Evolutionary conservation across 2,797 vertebrate genomes (phyloP), one percentile per base, ranked within the genome.

Genomic region (Myripristis murdjan): DNA sequence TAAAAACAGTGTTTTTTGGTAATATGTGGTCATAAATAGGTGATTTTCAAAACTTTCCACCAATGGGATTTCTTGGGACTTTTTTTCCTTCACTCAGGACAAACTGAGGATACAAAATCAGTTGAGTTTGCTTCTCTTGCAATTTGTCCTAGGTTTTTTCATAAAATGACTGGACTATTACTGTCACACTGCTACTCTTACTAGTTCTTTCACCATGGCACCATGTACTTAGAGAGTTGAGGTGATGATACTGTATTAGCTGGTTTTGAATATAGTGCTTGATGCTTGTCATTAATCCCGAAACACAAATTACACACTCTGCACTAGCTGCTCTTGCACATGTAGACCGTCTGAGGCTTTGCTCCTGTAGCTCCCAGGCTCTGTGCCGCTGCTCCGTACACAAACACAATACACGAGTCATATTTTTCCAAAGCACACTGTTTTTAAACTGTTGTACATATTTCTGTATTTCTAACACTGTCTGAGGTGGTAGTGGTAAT

Each of bases 391-490:
- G n/a, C 24, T 60, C 43, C 35, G 28, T 20, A 37, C 41, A 53
- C 35, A 43, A 9, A 22, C 20, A 28, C 12, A 39, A 33, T 33
- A 33, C 18, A 26, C 46, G 39, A 57, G 2, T 33, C 68, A 1
- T 79, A 60, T 83, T 81, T 87, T 24, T 86, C 85, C 66, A 64
- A 77, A 65, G 43, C 46, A 61, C 1, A 31, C 49, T 75, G 49
- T 79, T 88, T 86, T 78, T 85, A 43, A 85, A 81, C 33, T 70
- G 44, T 71, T 93, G 88, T 92, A 90, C 49, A 89, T 90, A 91
- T 79, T 70, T 87, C 59, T 88, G 60, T 84, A 73, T 87, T 83
- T 87, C 67, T 79, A 80, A 33, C 10, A 58, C n/a, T 28, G 51
- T 76, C n/a, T n/a, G 8, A 41, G 52, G 67, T 69, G 43, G 51